Evolutionary conservation across 2,888 invertebrate species (phyloP), one percentile per base, ranked within the genome.

Genomic region (Acrobasis consociella): DNA sequence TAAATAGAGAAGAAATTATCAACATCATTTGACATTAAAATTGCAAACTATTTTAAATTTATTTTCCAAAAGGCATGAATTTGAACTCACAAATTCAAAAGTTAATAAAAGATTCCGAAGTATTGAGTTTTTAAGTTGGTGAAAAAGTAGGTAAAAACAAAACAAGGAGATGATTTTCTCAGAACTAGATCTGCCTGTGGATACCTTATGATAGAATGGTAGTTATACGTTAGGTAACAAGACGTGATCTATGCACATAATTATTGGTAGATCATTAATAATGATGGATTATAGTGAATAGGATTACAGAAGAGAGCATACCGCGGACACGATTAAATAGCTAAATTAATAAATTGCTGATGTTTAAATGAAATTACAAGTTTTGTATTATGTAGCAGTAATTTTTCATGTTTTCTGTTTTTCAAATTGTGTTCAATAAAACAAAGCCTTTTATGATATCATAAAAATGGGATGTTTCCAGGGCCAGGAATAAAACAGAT

Each of bases 261-360:
- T 51, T 17, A 51, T 17, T 51, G 16, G 17, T 51, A 51, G 17
- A 22, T 11, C 51, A 51, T 51, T 51, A 51, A 51, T 52, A 5
- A 52, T 52, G 52, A 52, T 9, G 52, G 22, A 31, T 31, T 52
- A 52, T 52, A 52, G n/a, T 46, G 46, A 46, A 52, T 52, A 31
- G 13, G 31, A 52, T 52, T 52, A 52, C 13, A 52, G 31, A 52
- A 37, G 52, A 31, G 31, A 31, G 46, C 11, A 46, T n/a, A 46
- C 46, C 46, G 46, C 46, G 46, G 13, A 46, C 46, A 31, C 31
- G 52, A 52, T 5, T 52, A 31, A 13, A 9, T 13, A 52, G n/a
- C 46, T n/a, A 46, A 46, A n/a, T 46, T 46, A 46, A 46, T 46
- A n/a, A 46, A 46, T 46, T 46, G 46, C 13, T 46, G 46, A 46